Percentiles rank a stretch among this genome's conserved stretches.
These are phyloP conservation scores for Iselma pallidipennis DNA, from an alignment of 2,888 invertebrate genomes.

Conservation along the genomic window DNA sequence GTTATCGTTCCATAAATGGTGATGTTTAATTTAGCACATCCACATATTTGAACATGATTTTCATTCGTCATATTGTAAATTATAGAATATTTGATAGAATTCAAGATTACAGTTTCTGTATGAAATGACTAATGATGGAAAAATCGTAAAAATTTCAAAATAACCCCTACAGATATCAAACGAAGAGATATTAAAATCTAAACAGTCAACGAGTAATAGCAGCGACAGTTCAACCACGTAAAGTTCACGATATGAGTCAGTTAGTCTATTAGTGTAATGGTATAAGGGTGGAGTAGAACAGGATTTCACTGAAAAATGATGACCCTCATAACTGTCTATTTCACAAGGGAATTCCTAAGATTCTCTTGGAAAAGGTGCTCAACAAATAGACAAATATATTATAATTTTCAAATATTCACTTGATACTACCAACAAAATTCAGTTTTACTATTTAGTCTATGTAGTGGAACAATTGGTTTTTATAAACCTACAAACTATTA, in stretches of 20 bases:
- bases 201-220: not conserved
- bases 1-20: constrained; percentile 22
- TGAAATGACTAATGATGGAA: no score
- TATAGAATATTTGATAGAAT: not conserved
- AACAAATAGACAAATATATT: not conserved
- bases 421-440: not conserved
- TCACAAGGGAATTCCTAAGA: not conserved
- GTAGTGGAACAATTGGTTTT: not conserved
- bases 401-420: not conserved
- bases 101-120: constrained; percentile 15
- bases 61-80: not conserved
- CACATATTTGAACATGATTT: constrained; percentile 3
- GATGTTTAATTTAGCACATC: constrained; percentile 23
- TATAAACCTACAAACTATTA: not conserved
- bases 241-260: constrained; percentile 5
- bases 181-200: not conserved
- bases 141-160: not conserved
- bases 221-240: not conserved
- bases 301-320: constrained; percentile 3
- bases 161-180: not conserved
- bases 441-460: no score
- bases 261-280: constrained; percentile 21
- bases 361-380: not conserved
- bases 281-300: constrained; percentile 11
- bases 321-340: constrained; percentile 5